A percentile compares a stretch with the other conserved stretches of the same genome.
Conservation (phyloP, 2,113 vertebrate genomes). For the Sebastes fasciatus region DNA sequence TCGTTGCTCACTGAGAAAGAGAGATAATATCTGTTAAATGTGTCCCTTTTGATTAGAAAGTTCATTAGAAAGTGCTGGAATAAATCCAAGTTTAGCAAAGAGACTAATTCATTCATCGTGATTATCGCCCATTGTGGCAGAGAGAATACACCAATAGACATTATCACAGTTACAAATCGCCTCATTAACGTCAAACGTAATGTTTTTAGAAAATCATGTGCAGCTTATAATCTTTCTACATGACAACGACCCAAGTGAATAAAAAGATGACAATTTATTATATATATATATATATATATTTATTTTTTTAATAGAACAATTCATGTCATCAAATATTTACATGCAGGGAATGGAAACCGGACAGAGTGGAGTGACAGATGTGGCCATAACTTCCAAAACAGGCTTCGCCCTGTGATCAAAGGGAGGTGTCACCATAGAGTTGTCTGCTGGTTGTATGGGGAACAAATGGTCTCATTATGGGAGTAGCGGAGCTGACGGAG, state of each 20-base stretch:
- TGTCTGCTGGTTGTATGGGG: slow-evolving; percentile 55
- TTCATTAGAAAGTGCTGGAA: slow-evolving; percentile 15
- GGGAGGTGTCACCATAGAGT: slow-evolving; percentile 51
- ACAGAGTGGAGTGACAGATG: slow-evolving; percentile 69
- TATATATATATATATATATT: slow-evolving; percentile 40
- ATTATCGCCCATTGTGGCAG: slow-evolving; percentile 44
- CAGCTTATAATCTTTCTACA: slow-evolving; percentile 9
- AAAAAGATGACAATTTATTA: slow-evolving; percentile 61
- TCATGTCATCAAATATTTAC: slow-evolving; percentile 81
- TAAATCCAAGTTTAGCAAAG: slow-evolving; percentile 23
- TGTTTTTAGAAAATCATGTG: slow-evolving; percentile 42
- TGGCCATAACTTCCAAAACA: slow-evolving; percentile 66
- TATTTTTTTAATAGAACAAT: slow-evolving; percentile 73
- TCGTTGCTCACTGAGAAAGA: neutral
- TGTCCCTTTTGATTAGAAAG: slow-evolving; percentile 25
- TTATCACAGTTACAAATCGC: slow-evolving; percentile 56
- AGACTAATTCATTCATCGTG: slow-evolving; percentile 26
- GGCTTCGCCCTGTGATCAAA: slow-evolving; percentile 69
- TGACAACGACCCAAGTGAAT: slow-evolving; percentile 34
- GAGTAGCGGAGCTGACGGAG: slow-evolving; percentile 34
- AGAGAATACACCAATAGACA: slow-evolving; percentile 30
- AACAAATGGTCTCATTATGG: slow-evolving; percentile 65
- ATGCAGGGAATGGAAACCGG: slow-evolving; percentile 66
- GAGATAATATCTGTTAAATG: neutral
- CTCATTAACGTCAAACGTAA: slow-evolving; percentile 62